Conservation (phyloP, 1,140 invertebrate genomes). For the Whitmania pigra region DNA sequence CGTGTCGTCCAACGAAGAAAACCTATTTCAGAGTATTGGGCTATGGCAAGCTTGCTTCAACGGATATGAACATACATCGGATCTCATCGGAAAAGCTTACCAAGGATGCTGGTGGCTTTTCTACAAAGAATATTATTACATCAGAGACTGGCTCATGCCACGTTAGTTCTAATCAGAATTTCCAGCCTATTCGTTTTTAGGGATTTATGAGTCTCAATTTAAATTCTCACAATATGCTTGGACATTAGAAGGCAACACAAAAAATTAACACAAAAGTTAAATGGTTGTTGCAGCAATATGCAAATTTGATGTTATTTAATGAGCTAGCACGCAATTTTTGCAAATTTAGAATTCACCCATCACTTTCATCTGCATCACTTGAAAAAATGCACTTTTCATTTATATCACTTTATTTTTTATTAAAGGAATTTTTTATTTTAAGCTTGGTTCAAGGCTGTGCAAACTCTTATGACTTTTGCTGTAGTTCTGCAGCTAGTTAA, state of each 20-base stretch:
- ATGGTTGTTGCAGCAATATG: background rate
- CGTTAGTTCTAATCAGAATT: slow-evolving; percentile 40
- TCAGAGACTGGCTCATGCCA: slow-evolving; percentile 74
- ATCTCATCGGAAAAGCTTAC: slow-evolving; percentile 79
- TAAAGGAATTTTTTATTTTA: slow-evolving; percentile 42
- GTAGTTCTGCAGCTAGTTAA: slow-evolving; percentile 19
- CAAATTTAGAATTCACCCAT: no score
- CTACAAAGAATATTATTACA: slow-evolving; percentile 70
- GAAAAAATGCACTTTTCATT: no score
- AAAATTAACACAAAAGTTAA: background rate
- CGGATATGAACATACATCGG: slow-evolving; percentile 74
- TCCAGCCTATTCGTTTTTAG: background rate
- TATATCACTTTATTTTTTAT: no score
- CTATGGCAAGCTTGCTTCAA: slow-evolving; percentile 95
- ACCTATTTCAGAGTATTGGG: slow-evolving; percentile 80
- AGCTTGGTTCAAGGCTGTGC: slow-evolving; percentile 86
- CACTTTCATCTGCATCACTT: no score
- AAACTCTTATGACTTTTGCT: slow-evolving; percentile 39
- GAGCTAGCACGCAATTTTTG: no score
- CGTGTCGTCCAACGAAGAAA: slow-evolving; percentile 40
- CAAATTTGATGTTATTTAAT: no score
- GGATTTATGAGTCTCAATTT: background rate
- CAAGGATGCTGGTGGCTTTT: slow-evolving; percentile 87
- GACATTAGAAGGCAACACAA: background rate
- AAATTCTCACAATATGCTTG: background rate